phyloP scores from a whole-genome alignment of 64 coral and sea anemone genomes.

The Pachyseris speciosa region DNA sequence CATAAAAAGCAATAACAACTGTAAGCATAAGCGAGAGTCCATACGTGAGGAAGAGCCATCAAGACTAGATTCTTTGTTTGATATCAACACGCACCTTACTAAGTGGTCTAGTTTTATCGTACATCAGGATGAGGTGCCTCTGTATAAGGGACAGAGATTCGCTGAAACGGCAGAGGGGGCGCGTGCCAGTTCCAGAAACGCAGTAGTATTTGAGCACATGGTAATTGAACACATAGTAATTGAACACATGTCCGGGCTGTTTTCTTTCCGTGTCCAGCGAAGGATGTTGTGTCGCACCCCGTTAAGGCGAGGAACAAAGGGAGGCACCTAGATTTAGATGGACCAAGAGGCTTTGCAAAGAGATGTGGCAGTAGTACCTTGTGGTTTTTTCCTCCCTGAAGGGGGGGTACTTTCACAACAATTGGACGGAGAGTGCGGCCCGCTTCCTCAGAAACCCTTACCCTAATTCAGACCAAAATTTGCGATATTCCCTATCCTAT shows the following conservation, averaged over 20 bases:
- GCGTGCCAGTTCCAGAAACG: background rate
- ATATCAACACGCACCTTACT: too few species aligned
- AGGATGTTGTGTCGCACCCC: constrained; percentile 64
- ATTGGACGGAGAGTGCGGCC: too few species aligned
- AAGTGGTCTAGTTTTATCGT: constrained; percentile 9
- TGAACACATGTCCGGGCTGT: constrained; percentile 36
- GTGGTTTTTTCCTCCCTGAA: too few species aligned
- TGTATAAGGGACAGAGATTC: constrained; percentile 29
- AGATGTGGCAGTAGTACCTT: constrained; percentile 25
- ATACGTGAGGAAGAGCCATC: too few species aligned
- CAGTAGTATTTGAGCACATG: too few species aligned
- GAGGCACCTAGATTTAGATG: constrained; percentile 3
- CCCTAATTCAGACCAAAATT: too few species aligned
- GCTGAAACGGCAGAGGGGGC: background rate
- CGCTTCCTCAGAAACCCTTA: too few species aligned
- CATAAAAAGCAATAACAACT: too few species aligned
- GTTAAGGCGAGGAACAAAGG: constrained; percentile 44
- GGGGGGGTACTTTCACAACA: too few species aligned
- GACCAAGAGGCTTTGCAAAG: background rate
- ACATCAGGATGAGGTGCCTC: constrained; percentile 28
- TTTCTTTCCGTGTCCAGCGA: constrained; percentile 47
- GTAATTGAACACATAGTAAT: constrained; percentile 52
- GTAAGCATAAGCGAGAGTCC: too few species aligned
- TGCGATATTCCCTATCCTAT: too few species aligned
- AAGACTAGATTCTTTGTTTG: too few species aligned